phyloP scores from a whole-genome alignment of 1,140 invertebrate genomes.

The Dendroctonus ponderosae region DNA sequence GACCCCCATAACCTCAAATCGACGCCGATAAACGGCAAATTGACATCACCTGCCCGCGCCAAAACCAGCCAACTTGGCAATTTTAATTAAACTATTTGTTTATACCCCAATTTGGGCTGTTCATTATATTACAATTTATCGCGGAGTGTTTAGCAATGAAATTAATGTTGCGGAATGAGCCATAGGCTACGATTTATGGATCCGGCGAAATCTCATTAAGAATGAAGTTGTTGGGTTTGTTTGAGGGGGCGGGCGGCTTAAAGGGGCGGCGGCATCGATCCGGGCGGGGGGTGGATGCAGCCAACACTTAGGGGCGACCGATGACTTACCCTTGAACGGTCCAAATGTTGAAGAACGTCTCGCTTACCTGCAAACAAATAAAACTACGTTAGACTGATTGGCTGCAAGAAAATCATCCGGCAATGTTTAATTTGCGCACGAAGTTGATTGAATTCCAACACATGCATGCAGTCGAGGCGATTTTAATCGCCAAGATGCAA shows the following conservation, averaged over 20 bases:
- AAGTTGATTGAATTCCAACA: no score
- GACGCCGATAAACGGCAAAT: no score
- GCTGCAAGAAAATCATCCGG: no score
- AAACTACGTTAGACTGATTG: no score
- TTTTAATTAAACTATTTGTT: slow-evolving; percentile 49
- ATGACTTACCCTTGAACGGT: no score
- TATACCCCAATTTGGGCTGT: slow-evolving; percentile 49
- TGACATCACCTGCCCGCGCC: no score
- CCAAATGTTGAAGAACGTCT: no score
- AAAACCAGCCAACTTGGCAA: slow-evolving; percentile 8
- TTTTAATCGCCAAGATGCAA: slow-evolving; percentile 31
- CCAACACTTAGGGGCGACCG: no score
- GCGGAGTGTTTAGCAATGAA: slow-evolving; percentile 51
- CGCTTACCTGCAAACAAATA: no score
- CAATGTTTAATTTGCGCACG: no score
- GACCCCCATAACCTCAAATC: no score
- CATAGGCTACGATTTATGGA: slow-evolving; percentile 53
- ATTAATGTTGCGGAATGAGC: slow-evolving; percentile 53
- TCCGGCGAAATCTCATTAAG: slow-evolving; percentile 53
- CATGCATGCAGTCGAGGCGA: slow-evolving; percentile 7
- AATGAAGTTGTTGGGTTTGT: slow-evolving; percentile 52
- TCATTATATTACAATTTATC: slow-evolving; percentile 52
- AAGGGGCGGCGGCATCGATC: slow-evolving; percentile 4
- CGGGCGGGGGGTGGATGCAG: not conserved
- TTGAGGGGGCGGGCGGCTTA: slow-evolving; percentile 34